Conservation (phyloP, 1,140 invertebrate genomes). For the Olivierus martensii region DNA sequence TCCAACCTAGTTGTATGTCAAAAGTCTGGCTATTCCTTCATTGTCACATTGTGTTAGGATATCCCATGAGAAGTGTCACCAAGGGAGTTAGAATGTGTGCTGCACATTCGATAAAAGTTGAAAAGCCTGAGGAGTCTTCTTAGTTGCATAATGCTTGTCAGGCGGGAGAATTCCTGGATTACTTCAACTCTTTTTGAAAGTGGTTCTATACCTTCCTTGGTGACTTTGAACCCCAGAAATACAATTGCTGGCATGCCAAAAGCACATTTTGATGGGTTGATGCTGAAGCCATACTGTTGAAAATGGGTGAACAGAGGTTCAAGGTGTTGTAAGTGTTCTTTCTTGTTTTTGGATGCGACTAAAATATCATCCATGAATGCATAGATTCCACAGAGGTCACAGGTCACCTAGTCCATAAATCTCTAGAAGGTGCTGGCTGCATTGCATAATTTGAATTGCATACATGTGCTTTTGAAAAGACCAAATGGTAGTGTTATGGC, state of each 20-base stretch:
- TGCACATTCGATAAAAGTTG: constrained; percentile 26
- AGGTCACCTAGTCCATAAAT: constrained; percentile 14
- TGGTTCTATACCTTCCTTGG: constrained; percentile 1
- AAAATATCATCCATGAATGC: constrained; percentile 40
- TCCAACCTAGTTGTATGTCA: not conserved
- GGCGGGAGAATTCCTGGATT: constrained; percentile 21
- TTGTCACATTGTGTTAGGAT: not conserved
- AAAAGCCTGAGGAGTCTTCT: constrained; percentile 27
- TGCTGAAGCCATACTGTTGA: constrained; percentile 19
- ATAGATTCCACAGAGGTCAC: constrained; percentile 22
- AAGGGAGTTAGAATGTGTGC: not conserved
- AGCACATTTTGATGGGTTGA: constrained; percentile 20
- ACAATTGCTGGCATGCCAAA: not conserved
- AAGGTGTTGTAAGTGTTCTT: constrained; percentile 28
- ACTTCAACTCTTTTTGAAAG: constrained; percentile 1
- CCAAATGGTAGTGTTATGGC: constrained; percentile 22
- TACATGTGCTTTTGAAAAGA: constrained; percentile 17
- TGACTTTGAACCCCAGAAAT: constrained; percentile 11
- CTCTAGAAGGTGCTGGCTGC: constrained; percentile 19
- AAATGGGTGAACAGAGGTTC: constrained; percentile 26
- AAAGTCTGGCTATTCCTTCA: not conserved
- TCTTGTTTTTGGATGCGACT: constrained; percentile 26
- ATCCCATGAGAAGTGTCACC: not conserved
- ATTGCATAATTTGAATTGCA: constrained; percentile 25
- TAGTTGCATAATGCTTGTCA: constrained; percentile 23